phyloP scores from a whole-genome alignment of 1,140 invertebrate genomes.

The Drosophila lacteicornis region DNA sequence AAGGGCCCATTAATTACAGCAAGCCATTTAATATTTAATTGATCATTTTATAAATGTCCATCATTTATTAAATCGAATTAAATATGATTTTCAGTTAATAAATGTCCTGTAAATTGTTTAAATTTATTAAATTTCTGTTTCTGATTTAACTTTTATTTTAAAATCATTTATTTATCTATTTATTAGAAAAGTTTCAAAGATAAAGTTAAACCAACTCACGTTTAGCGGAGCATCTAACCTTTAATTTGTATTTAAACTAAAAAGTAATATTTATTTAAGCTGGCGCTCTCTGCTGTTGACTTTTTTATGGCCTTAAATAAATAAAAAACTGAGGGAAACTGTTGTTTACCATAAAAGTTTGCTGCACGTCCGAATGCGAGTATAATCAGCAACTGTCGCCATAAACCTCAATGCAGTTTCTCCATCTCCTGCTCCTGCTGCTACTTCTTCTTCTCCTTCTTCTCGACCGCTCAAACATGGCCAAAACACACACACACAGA shows the following conservation, averaged over 20 bases:
- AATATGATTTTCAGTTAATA: not conserved
- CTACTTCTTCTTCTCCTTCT: slow-evolving; percentile 4
- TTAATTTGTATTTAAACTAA: not conserved
- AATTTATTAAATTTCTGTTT: too few species aligned
- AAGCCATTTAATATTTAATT: not conserved
- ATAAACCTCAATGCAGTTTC: slow-evolving; percentile 39
- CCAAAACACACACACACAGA: slow-evolving; percentile 11
- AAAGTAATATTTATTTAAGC: slow-evolving; percentile 10
- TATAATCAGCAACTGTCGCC: slow-evolving; percentile 48
- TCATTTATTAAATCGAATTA: too few species aligned
- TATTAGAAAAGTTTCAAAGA: too few species aligned
- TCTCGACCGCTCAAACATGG: slow-evolving; percentile 4
- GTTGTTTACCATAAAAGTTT: slow-evolving; percentile 40
- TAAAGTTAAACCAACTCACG: not conserved
- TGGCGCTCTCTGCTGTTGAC: too few species aligned
- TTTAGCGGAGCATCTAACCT: not conserved
- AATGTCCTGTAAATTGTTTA: not conserved
- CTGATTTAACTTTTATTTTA: too few species aligned
- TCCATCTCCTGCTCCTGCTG: not conserved
- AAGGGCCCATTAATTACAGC: not conserved
- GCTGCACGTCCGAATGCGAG: slow-evolving; percentile 27
- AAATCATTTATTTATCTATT: too few species aligned
- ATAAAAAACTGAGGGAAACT: slow-evolving; percentile 14
- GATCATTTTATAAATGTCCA: not conserved
- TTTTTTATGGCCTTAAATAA: slow-evolving; percentile 26